Base-by-base conservation (phyloP, 2,113 vertebrate species). In the Odontesthes bonariensis region DNA sequence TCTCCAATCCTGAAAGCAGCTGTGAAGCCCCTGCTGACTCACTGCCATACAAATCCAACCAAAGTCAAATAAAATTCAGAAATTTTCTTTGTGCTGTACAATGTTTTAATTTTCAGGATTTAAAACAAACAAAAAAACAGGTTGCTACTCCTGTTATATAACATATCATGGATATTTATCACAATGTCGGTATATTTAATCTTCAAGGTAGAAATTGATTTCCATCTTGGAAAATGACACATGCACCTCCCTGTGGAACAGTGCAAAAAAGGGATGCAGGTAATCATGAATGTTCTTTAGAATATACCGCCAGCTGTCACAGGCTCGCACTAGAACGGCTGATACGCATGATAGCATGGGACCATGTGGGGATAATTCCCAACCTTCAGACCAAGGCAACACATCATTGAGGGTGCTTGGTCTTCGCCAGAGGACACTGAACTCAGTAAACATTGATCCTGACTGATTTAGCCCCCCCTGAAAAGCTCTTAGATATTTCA, bases 191-290 rank as follows among this genome's bases (percentile, higher is more conserved):
- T 61, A 42, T 64, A 59, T 82, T 90, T 86, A 79, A 83, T 90
- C 77, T 85, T 65, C 84, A 16, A 71, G 58, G 67, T 78, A 60
- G 66, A 81, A 71, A 60, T 89, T 76, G 56, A 79, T 87, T 89
- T 89, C 82, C 84, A 82, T 60, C 67, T 74, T 52, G 89, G 86
- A 85, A 86, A 87, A 74, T 81, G 5, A n/a, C n/a, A n/a, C 20
- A 52, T 44, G 40, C 40, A 14, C 16, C 16, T 44, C 42, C 42
- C 42, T 57, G 20, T 27, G 27, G 27, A 27, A 27, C 27, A 27
- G 27, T 27, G 27, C 27, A 27, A 27, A 27, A 27, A 3, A 27
- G 27, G 27, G 27, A 27, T 27, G 54, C 55, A 66, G 69, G 27
- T 32, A 10, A 14, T 35, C 47, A 3, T 60, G 44, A 46, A 69